Base-by-base conservation (phyloP, 2,888 invertebrate genomes). In the Anarsia innoxiella region DNA sequence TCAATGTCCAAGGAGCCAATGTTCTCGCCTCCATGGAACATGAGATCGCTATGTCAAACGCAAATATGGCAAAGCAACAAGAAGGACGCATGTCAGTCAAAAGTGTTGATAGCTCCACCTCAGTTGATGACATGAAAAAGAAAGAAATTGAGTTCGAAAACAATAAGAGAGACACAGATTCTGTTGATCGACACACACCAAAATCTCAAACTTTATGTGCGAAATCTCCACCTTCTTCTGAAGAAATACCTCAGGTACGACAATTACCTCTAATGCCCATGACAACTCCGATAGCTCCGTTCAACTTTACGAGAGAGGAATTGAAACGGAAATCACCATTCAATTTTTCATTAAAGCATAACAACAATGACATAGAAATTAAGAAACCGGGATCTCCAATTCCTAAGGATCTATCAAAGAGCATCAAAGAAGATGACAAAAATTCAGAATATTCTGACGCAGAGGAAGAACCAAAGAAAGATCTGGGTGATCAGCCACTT, bases 261-360 rank as follows among this genome's bases (percentile, higher is more conserved):
- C 89, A 90, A 1, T 90, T 91, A 1, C 91, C 92, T 8, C 88
- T 89, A 0, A 79, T 90, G 59, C 89, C 90, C 0, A 69, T 87
- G 39, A 56, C 71, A 3, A 67, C 75, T 16, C 67, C 79, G 1
- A 60, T 75, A 23, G 57, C 60, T 19, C 65, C 76, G 11, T 83
- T 67, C 29, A 73, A 64, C 44, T 79, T 72, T 43, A 15, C 56
- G 23, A 65, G 68, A 40, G 79, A 80, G 11, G 79, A 78, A 32
- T 39, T 63, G n/a, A 77, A 73, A 42, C 58, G 69, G 31, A 74
- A 68, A 33, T 75, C 79, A 10, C 79, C 82, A 2, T 82, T 69
- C 37, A 73, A 72, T 41, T 70, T 76, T 39, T 59, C 77, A 4
- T 44, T 73, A 1, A 79, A 78, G 46, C 49, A 66, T 2, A 72